Conservation (phyloP, 92 coral and sea anemone species). For the Pocillopora meandrina region DNA sequence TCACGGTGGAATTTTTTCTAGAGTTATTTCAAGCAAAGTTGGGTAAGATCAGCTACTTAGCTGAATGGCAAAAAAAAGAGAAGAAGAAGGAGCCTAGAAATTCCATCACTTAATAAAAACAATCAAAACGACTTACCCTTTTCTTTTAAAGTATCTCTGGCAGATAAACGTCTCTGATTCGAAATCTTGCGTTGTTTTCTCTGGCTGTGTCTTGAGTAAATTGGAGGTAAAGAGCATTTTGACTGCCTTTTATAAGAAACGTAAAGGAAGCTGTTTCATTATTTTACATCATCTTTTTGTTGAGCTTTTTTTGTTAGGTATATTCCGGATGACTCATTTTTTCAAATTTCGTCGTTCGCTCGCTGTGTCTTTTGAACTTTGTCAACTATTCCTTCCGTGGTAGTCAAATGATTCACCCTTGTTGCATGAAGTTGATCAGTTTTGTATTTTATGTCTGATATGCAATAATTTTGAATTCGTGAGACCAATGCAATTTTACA, state of each 20-base stretch:
- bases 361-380: neutral
- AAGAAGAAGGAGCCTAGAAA: too few relatives aligned
- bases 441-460: too few relatives aligned
- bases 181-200: neutral
- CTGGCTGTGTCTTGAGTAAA: too few relatives aligned
- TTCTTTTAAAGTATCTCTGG: neutral
- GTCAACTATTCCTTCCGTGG: neutral
- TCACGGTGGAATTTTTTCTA: too few relatives aligned
- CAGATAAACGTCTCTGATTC: neutral
- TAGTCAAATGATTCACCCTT: neutral
- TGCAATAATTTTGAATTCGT: too few relatives aligned
- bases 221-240: neutral
- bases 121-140: neutral
- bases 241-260: constrained; percentile 5
- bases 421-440: too few relatives aligned
- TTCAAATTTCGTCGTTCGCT: neutral
- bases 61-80: too few relatives aligned
- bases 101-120: too few relatives aligned
- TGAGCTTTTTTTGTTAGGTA: neutral
- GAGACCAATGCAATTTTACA: too few relatives aligned
- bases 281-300: constrained; percentile 3
- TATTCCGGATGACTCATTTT: neutral
- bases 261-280: neutral
- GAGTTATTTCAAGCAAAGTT: too few relatives aligned
- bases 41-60: too few relatives aligned